These are phyloP conservation scores for Ctenosaura bakeri DNA, from an alignment of 2,797 vertebrate genomes.

Conservation along the genomic window DNA sequence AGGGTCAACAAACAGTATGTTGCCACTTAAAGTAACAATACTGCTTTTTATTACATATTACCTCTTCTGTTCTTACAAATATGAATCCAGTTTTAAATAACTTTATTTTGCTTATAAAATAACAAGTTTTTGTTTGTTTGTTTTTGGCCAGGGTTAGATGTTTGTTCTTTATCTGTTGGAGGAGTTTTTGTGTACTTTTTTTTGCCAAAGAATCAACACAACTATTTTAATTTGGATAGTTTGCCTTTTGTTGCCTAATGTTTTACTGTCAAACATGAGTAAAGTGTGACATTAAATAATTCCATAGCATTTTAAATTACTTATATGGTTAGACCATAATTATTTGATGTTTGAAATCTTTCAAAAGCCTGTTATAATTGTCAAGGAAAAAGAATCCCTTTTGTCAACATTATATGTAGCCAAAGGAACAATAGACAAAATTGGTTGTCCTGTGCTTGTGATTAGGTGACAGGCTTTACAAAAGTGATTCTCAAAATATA, in stretches of 20 bases:
- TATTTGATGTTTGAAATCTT: conserved; percentile 74
- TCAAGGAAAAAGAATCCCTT: conserved; percentile 71
- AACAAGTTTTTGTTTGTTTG: conserved; percentile 61
- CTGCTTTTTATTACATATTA: conserved; percentile 87
- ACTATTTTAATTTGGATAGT: conserved; percentile 80
- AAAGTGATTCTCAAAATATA: conserved; percentile 78
- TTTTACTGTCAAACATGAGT: conserved; percentile 71
- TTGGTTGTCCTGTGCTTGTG: conserved; percentile 74
- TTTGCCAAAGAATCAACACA: conserved; percentile 94
- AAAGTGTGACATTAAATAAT: conserved; percentile 72
- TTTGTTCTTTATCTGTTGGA: conserved; percentile 76
- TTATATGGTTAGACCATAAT: conserved; percentile 75
- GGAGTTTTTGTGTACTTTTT: conserved; percentile 85
- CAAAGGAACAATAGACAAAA: conserved; percentile 81
- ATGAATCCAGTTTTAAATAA: conserved; percentile 80
- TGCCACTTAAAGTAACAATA: conserved; percentile 77
- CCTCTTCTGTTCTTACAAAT: conserved; percentile 86
- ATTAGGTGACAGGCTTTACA: conserved; percentile 79
- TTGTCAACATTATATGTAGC: conserved; percentile 71
- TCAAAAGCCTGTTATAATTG: conserved; percentile 72
- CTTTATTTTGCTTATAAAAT: conserved; percentile 78
- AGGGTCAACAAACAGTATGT: conserved; percentile 81
- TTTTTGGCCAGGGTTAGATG: conserved; percentile 79
- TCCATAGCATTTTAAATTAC: conserved; percentile 66
- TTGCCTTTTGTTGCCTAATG: conserved; percentile 69